Evolutionary conservation across 2,113 vertebrate species (phyloP).

Genomic region (Coturnix japonica): DNA sequence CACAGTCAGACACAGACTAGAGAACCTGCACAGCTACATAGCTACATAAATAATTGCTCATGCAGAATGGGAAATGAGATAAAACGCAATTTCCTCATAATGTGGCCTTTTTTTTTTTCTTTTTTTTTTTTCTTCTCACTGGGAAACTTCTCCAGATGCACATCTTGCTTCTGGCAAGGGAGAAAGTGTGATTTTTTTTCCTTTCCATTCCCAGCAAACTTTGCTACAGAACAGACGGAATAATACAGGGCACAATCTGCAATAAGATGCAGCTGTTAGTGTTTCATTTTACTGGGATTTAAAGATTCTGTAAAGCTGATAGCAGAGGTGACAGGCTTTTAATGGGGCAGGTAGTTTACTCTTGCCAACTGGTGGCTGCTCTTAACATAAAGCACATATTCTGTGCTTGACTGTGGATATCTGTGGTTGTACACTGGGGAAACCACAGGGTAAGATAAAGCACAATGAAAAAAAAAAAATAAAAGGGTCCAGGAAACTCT

Average conservation of each 20-base stretch:
- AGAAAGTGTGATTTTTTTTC: background rate
- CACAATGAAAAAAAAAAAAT: accelerated
- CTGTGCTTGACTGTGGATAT: background rate
- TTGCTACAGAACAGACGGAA: background rate
- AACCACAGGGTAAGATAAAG: background rate
- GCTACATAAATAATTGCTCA: slow-evolving; percentile 19
- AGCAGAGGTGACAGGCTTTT: slow-evolving; percentile 37
- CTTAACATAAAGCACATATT: background rate
- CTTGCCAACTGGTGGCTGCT: background rate
- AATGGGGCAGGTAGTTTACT: background rate
- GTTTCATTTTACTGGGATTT: slow-evolving; percentile 37
- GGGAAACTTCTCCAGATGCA: slow-evolving; percentile 38
- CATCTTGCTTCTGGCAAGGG: slow-evolving; percentile 25
- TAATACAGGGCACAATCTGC: background rate
- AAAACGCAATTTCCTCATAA: slow-evolving; percentile 31
- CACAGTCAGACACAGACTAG: accelerated
- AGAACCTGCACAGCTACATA: background rate
- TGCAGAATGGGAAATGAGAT: background rate
- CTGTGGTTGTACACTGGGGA: background rate
- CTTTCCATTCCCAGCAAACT: background rate
- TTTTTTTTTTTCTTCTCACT: background rate
- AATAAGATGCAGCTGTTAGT: slow-evolving; percentile 14
- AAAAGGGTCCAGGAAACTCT: background rate
- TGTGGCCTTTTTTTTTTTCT: background rate
- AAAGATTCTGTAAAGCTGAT: slow-evolving; percentile 33